These are phyloP conservation scores for Aegotheles bennettii DNA, from an alignment of 2,113 vertebrate genomes.

Conservation along the genomic window DNA sequence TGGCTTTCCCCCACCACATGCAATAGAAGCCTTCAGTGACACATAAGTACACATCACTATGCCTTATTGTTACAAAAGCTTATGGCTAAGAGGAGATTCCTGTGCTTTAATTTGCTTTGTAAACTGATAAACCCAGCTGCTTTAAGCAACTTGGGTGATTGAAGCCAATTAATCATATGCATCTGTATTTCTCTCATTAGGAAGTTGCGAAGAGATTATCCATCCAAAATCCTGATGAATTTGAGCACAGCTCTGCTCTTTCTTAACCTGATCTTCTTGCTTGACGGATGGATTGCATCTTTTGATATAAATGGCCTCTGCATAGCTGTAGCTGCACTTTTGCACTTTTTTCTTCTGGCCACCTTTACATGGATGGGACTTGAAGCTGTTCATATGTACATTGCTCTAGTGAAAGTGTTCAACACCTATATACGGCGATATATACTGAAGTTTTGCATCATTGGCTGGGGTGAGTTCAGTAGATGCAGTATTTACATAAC, in stretches of 20 bases:
- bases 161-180: background rate
- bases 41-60: background rate
- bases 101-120: background rate
- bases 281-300: constrained; percentile 90
- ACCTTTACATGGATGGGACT: constrained; percentile 98
- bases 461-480: constrained; percentile 90
- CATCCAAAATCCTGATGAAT: constrained; percentile 98
- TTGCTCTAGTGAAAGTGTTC: constrained; percentile 96
- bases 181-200: constrained; percentile 59
- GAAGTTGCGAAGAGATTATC: constrained; percentile 94
- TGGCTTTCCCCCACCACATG: background rate
- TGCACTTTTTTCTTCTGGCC: constrained; percentile 94
- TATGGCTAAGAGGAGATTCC: background rate
- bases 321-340: constrained; percentile 77
- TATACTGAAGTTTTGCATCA: constrained; percentile 94
- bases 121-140: background rate
- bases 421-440: constrained; percentile 96
- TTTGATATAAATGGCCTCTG: constrained; percentile 80
- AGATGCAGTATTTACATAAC: background rate
- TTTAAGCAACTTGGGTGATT: background rate
- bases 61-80: no score
- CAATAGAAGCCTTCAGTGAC: background rate
- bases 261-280: constrained; percentile 89
- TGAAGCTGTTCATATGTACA: constrained; percentile 98
- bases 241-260: constrained; percentile 89